Evolutionary conservation across 23 tunicate species (phyloP), one percentile per base, ranked within the genome.

Genomic region (Halocynthia aurantium): DNA sequence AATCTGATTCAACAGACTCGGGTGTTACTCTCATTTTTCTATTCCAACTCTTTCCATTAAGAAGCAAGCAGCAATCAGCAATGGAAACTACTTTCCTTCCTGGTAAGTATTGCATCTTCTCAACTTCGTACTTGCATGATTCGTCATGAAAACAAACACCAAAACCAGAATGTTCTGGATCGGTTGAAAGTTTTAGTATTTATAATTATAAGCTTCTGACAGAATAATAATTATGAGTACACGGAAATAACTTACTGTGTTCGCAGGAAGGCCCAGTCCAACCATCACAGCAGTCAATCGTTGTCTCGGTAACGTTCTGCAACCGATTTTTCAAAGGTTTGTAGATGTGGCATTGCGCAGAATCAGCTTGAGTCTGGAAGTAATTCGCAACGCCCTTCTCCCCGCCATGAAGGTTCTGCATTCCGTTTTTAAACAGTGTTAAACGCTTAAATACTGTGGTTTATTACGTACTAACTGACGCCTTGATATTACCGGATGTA

Each of bases 31-130:
- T 40, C n/a, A 62, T 52, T 31, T 31, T 31, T n/a, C 62, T 19
- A 55, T n/a, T 6, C 90, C 90, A 85, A 20, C 83, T 58, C 57
- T 61, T 80, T 44, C 90, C 84, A 8, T 80, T 78, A 52, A 85
- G 53, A 44, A 80, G 56, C 21, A 17, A 51, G 63, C 90, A 85
- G 57, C 90, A 85, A 17, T 77, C 69, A 7, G 61, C 84, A 21
- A 44, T 67, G 52, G 87, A 51, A 20, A 76, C 55, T 40, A 51
- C 75, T 58, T 22, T 57, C 52, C 52, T 44, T 53, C 2, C 9
- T 55, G 10, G 10, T 8, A 15, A 40, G 22, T 18, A 55, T 2
- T 73, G 56, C 66, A 72, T 64, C 57, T 72, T 58, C 51, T 11
- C 61, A 8, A 58, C 22, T 15, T n/a, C 53, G 7, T 60, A 21